Evolutionary conservation across 2,797 vertebrate genomes (phyloP).

Genomic region (Calcarius lapponicus): DNA sequence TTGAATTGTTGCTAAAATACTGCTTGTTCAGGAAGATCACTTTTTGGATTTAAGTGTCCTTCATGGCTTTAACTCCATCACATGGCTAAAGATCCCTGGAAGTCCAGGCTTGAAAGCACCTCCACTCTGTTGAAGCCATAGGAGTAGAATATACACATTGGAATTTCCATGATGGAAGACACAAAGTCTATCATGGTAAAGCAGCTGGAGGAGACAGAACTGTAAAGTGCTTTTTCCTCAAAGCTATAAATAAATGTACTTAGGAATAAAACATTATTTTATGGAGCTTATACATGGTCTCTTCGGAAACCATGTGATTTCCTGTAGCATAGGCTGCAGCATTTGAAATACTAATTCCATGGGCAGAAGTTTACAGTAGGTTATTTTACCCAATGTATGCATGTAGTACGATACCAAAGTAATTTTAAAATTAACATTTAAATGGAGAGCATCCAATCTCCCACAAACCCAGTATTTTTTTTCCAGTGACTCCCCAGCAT

Average conservation of each 20-base stretch:
- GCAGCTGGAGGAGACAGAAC: constrained; percentile 1
- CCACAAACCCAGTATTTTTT: background rate
- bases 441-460: background rate
- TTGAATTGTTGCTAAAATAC: background rate
- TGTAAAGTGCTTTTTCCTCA: background rate
- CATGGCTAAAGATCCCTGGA: background rate
- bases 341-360: background rate
- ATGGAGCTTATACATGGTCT: background rate
- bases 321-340: background rate
- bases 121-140: background rate
- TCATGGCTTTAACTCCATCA: background rate
- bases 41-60: background rate
- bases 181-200: background rate
- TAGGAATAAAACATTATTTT: constrained; percentile 13
- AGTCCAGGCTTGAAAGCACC: background rate
- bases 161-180: background rate
- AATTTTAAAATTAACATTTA: background rate
- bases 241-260: background rate
- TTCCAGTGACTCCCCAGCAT: background rate
- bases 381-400: background rate
- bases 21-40: background rate
- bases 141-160: background rate
- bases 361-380: background rate
- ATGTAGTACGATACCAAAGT: background rate
- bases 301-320: background rate